Evolutionary conservation across 2,888 invertebrate species (phyloP).

Genomic region (Eremobia ochroleuca): DNA sequence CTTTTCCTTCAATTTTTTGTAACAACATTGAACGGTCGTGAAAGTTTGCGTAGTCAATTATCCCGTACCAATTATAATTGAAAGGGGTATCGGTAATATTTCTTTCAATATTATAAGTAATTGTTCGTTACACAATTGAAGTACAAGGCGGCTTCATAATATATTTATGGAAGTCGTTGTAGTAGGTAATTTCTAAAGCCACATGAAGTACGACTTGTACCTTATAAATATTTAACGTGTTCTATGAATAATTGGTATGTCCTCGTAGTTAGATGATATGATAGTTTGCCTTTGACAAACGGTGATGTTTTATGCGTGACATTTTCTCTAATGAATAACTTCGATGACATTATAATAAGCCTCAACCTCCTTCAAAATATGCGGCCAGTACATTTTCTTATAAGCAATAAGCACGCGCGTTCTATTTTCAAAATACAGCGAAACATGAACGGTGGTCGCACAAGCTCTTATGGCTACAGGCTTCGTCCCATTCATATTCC

Average conservation of each 20-base stretch:
- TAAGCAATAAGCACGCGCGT: neutral
- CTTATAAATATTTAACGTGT: constrained; percentile 44
- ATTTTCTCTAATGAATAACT: neutral
- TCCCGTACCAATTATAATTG: constrained; percentile 40
- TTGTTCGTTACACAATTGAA: constrained; percentile 30
- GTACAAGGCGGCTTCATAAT: constrained; percentile 14
- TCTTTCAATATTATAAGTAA: constrained; percentile 34
- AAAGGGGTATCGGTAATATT: constrained; percentile 47
- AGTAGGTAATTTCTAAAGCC: constrained; percentile 19
- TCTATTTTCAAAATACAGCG: constrained; percentile 27
- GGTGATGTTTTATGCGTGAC: neutral
- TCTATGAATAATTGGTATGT: constrained; percentile 20
- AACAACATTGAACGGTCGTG: constrained; percentile 26
- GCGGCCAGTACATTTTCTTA: neutral
- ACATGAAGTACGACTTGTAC: constrained; percentile 31
- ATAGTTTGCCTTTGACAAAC: constrained; percentile 18
- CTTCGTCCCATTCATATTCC: constrained; percentile 18
- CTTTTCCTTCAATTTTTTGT: constrained; percentile 54
- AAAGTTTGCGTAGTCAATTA: constrained; percentile 52
- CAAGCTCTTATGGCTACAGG: constrained; percentile 28
- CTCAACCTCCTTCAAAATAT: constrained; percentile 10
- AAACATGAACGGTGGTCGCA: constrained; percentile 10
- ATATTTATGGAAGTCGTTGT: constrained; percentile 7
- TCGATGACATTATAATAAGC: constrained; percentile 2
- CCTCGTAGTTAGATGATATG: neutral